A percentile compares a stretch with the other conserved stretches of the same genome.
phyloP scores from a whole-genome alignment of 2,888 invertebrate species.

The Tipula vernalis region DNA sequence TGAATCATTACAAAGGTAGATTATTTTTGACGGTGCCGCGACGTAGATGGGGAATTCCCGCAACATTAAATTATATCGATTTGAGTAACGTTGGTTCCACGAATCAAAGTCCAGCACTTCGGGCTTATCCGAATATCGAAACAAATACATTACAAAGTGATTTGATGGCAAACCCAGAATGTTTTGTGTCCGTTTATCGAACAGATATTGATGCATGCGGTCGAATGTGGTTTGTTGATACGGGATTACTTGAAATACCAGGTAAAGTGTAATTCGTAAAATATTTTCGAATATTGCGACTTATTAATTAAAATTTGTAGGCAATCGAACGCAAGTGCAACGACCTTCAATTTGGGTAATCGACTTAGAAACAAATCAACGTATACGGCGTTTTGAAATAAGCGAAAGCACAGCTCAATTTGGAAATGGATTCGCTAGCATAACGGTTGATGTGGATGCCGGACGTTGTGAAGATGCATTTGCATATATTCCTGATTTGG shows the following conservation, averaged over 20 bases:
- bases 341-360: slow-evolving; percentile 51
- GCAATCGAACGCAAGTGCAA: slow-evolving; percentile 29
- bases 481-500: slow-evolving; percentile 51
- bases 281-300: too few relatives aligned
- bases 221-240: slow-evolving; percentile 68
- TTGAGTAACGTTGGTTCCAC: neutral
- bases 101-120: slow-evolving; percentile 25
- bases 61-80: slow-evolving; percentile 44
- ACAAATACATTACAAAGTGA: slow-evolving; percentile 20
- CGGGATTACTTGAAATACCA: slow-evolving; percentile 56
- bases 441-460: slow-evolving; percentile 49
- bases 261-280: slow-evolving; percentile 33
- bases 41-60: slow-evolving; percentile 49
- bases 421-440: slow-evolving; percentile 43
- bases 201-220: slow-evolving; percentile 57
- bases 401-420: slow-evolving; percentile 28
- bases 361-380: slow-evolving; percentile 47
- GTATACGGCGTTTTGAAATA: slow-evolving; percentile 43
- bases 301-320: neutral
- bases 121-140: slow-evolving; percentile 30
- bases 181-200: slow-evolving; percentile 56
- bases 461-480: slow-evolving; percentile 48
- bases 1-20: slow-evolving; percentile 37
- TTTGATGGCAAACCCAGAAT: slow-evolving; percentile 18
- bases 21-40: slow-evolving; percentile 61